Evolutionary conservation across 2,797 vertebrate genomes (phyloP), one percentile per base, ranked within the genome.

Genomic region (Psittacula echo): DNA sequence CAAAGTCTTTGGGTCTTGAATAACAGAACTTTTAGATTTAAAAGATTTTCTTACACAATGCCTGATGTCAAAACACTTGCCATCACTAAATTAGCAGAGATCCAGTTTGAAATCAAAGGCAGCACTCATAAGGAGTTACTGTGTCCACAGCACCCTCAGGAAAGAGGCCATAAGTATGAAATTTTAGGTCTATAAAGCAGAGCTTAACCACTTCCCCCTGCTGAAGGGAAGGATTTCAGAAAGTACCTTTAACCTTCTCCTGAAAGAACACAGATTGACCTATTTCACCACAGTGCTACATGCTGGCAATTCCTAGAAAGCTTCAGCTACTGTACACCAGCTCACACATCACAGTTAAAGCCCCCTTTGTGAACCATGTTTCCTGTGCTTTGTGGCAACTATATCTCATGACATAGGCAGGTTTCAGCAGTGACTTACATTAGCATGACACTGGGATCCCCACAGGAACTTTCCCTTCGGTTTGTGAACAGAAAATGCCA

Each of bases 391-490:
- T 64, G 22, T 26, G n/a, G 51, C 56, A 64, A 16, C 13, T 18
- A 3, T 2, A 37, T n/a, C 17, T 45, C 3, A 2, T 13, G 12
- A 71, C 8, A 32, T 0, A 47, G 30, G 23, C 32, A 72, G 19
- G 32, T 34, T 68, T 81, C 66, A 72, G 20, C 19, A 24, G 12
- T 13, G 24, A 11, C 7, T 51, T 22, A 14, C 34, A 32, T 11
- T 8, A 74, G n/a, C 19, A 60, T 56, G 48, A 77, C 80, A 47
- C 11, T 11, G 13, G n/a, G 30, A 51, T 10, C 18, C n/a, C 37
- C 29, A 16, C 6, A 26, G 47, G 13, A 75, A 41, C 91, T 61
- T 5, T 53, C 26, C 17, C 32, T 70, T 39, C 10, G 6, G 5
- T 65, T 48, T 53, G 41, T 11, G 8, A 91, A 65, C 6, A 64